Conservation (phyloP, 2,888 invertebrate species). For the Brenthis ino region DNA sequence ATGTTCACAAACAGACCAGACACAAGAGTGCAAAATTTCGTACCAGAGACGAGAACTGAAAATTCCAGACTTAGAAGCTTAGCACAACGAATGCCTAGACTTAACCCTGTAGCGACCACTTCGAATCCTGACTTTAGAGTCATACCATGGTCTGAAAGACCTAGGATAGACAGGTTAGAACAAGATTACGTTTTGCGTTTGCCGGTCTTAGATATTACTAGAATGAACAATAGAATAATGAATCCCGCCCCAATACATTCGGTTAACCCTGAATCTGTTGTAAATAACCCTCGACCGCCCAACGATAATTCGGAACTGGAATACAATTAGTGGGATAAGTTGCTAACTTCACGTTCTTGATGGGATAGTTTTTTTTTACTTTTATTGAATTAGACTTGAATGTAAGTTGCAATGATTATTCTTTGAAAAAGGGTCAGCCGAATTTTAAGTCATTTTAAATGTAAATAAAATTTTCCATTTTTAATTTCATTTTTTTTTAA, state of each 20-base stretch:
- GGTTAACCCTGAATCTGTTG: constrained; percentile 49
- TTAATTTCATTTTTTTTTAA: too few species aligned
- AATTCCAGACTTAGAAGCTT: constrained; percentile 58
- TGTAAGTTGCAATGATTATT: neutral
- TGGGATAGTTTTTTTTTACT: neutral
- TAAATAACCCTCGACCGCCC: constrained; percentile 50
- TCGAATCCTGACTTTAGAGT: constrained; percentile 53
- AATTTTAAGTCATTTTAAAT: too few species aligned
- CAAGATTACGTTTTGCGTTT: constrained; percentile 63
- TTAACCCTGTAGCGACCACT: constrained; percentile 51
- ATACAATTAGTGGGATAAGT: constrained; percentile 40
- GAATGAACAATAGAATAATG: constrained; percentile 51
- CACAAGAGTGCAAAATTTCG: constrained; percentile 50
- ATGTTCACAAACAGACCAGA: constrained; percentile 62
- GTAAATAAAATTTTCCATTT: too few species aligned
- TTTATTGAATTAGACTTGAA: neutral
- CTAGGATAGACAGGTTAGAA: constrained; percentile 57
- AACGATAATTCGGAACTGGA: constrained; percentile 51
- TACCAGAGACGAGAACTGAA: constrained; percentile 56
- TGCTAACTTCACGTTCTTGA: neutral
- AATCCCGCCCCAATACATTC: constrained; percentile 48
- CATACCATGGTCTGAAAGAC: constrained; percentile 61
- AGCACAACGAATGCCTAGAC: constrained; percentile 65
- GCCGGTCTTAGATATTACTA: constrained; percentile 60
- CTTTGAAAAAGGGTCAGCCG: too few species aligned